Conservation (phyloP, 1,140 invertebrate genomes). For the Lordiphosa collinella region DNA sequence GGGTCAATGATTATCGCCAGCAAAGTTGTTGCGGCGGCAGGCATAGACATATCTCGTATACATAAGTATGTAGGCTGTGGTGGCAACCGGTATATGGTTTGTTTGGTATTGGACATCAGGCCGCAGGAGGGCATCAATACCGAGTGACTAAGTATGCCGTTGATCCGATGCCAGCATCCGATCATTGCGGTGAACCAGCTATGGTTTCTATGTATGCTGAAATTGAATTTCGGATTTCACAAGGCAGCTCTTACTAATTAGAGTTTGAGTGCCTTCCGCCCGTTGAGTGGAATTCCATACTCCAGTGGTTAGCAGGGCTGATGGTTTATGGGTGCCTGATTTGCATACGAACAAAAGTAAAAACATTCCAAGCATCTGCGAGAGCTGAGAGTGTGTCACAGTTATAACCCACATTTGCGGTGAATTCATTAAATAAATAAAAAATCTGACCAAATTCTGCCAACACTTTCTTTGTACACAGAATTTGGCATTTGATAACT, state of each 20-base stretch:
- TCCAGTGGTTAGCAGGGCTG: too few relatives aligned
- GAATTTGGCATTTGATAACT: slow-evolving; percentile 21
- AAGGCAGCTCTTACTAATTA: slow-evolving; percentile 7
- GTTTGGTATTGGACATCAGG: slow-evolving; percentile 1
- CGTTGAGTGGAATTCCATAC: background rate
- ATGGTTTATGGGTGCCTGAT: slow-evolving; percentile 2
- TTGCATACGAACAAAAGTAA: slow-evolving; percentile 12
- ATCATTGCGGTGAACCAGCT: slow-evolving; percentile 7
- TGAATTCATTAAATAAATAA: slow-evolving; percentile 8
- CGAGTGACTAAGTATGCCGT: slow-evolving; percentile 7
- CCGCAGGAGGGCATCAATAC: slow-evolving; percentile 10
- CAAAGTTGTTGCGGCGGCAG: slow-evolving; percentile 36
- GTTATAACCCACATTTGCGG: slow-evolving; percentile 10
- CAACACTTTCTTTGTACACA: slow-evolving; percentile 9
- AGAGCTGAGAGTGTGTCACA: slow-evolving; percentile 4
- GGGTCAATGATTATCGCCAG: slow-evolving; percentile 53
- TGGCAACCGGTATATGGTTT: slow-evolving; percentile 5
- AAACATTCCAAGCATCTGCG: background rate
- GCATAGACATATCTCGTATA: slow-evolving; percentile 20
- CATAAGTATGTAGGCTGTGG: slow-evolving; percentile 1
- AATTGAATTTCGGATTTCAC: background rate
- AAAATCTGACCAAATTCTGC: background rate
- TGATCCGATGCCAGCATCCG: slow-evolving; percentile 5
- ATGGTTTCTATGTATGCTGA: background rate
- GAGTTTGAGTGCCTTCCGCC: slow-evolving; percentile 1